Percentiles rank a stretch among this genome's conserved stretches.
Evolutionary conservation across 2,797 vertebrate species (phyloP).

Genomic region (Geotrypetes seraphini): DNA sequence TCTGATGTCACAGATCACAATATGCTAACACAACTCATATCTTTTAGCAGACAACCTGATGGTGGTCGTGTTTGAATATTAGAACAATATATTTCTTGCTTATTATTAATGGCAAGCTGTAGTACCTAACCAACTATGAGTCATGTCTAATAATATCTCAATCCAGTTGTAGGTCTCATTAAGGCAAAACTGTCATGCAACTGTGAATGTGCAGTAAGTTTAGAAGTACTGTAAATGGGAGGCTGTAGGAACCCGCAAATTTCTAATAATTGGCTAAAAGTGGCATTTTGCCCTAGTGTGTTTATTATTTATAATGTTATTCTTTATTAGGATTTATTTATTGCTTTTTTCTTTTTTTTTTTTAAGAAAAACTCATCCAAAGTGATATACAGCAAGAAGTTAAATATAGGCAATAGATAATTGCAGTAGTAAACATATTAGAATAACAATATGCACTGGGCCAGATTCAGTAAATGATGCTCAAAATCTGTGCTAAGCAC

Average conservation of each 20-base stretch:
- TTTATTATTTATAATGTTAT: too few relatives aligned
- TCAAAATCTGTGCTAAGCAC: too few relatives aligned
- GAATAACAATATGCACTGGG: too few relatives aligned
- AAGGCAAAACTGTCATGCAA: conserved; percentile 46
- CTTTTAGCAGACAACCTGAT: conserved; percentile 28
- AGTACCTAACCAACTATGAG: conserved; percentile 41
- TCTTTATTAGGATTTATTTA: too few relatives aligned
- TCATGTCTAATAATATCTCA: conserved; percentile 44
- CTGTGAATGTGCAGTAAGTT: conserved; percentile 48
- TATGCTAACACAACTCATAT: conserved; percentile 27
- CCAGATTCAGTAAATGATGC: too few relatives aligned
- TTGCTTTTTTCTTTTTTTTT: too few relatives aligned
- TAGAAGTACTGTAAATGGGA: conserved; percentile 39
- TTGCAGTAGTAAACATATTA: too few relatives aligned
- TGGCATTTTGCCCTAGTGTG: conserved; percentile 39
- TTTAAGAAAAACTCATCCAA: too few relatives aligned
- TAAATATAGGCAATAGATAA: too few relatives aligned
- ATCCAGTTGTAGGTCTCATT: conserved; percentile 40
- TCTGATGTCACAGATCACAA: conserved; percentile 38
- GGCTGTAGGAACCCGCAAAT: conserved; percentile 40
- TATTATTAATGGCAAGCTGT: conserved; percentile 42
- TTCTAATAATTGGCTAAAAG: conserved; percentile 41
- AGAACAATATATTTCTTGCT: conserved; percentile 31
- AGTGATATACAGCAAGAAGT: too few relatives aligned
- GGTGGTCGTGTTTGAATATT: conserved; percentile 40